These are phyloP conservation scores for Falcaria lacertinaria DNA, from an alignment of 2,888 invertebrate species.

Conservation along the genomic window DNA sequence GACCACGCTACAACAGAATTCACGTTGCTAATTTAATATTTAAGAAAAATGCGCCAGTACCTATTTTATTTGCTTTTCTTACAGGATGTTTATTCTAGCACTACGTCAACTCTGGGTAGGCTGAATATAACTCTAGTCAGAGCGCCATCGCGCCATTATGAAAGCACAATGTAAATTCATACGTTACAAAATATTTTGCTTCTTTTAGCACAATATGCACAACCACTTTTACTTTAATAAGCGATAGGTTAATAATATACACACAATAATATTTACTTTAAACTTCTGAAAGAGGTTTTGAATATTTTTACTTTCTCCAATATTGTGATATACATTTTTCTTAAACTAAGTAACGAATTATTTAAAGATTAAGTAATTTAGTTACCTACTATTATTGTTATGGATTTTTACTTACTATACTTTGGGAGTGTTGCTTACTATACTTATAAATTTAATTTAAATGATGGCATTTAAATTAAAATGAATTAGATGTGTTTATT, in stretches of 20 bases:
- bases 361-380: background rate
- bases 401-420: background rate
- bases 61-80: too few species aligned
- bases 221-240: too few species aligned
- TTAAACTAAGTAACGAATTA: background rate
- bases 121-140: too few species aligned
- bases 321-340: background rate
- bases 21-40: too few species aligned
- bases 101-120: too few species aligned
- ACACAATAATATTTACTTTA: constrained; percentile 8
- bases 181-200: background rate
- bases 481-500: background rate
- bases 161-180: constrained; percentile 27
- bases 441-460: background rate
- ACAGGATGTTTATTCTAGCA: too few species aligned
- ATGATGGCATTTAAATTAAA: background rate
- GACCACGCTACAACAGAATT: too few species aligned
- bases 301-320: constrained; percentile 6
- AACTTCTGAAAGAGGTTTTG: constrained; percentile 18
- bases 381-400: background rate
- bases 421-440: too few species aligned
- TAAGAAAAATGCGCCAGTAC: too few species aligned
- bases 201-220: constrained; percentile 23
- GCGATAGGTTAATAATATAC: too few species aligned
- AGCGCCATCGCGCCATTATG: constrained; percentile 33